These are phyloP conservation scores for Dolichotis patagonum DNA, from an alignment of 2,113 vertebrate genomes.

Conservation along the genomic window DNA sequence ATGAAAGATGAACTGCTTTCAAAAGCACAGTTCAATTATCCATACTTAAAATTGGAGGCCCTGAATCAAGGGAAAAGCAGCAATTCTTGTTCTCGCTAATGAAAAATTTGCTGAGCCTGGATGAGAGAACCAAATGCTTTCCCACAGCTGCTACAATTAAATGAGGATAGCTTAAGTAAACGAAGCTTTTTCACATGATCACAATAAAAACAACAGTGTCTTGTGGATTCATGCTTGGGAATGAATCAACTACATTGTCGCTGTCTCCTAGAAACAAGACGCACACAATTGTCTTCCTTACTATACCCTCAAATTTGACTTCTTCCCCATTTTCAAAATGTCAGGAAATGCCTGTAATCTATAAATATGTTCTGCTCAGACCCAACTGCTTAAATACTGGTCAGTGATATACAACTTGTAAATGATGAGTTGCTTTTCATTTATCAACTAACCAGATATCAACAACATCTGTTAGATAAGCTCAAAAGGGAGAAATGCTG, in stretches of 20 bases:
- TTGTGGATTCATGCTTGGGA: background rate
- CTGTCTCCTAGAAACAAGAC: background rate
- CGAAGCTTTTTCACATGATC: conserved; percentile 64
- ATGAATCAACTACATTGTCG: background rate
- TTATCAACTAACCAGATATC: conserved; percentile 55
- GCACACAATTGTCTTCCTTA: background rate
- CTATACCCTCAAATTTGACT: background rate
- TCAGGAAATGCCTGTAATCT: conserved; percentile 57
- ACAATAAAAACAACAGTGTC: conserved; percentile 52
- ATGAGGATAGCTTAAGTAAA: conserved; percentile 68
- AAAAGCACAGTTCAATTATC: conserved; percentile 60
- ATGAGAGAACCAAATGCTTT: conserved; percentile 59
- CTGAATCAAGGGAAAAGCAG: background rate
- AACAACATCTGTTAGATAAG: conserved; percentile 59
- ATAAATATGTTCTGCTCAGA: conserved; percentile 71
- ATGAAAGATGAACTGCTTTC: background rate
- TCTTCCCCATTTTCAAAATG: conserved; percentile 57
- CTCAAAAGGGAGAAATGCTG: background rate
- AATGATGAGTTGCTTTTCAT: conserved; percentile 58
- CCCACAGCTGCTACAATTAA: conserved; percentile 77
- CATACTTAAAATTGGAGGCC: background rate
- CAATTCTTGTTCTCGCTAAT: conserved; percentile 54
- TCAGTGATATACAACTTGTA: conserved; percentile 77
- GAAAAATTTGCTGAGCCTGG: conserved; percentile 67
- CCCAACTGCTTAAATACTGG: conserved; percentile 67